Evolutionary conservation across 1,140 invertebrate genomes (phyloP).

Genomic region (Lysiphlebus fabarum): DNA sequence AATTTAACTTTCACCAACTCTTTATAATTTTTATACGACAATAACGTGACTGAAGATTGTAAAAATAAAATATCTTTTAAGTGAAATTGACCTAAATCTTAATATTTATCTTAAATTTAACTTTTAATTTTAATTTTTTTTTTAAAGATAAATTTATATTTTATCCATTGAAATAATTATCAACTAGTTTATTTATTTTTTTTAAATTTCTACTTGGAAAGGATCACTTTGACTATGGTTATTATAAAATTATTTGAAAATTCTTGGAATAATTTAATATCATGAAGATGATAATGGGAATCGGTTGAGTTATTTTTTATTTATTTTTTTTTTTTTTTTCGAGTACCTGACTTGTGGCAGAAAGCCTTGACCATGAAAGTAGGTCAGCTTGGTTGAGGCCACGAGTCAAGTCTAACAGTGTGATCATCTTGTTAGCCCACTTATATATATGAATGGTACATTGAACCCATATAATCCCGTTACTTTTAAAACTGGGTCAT

Average conservation of each 20-base stretch:
- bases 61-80: constrained; percentile 2
- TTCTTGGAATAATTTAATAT: too few relatives aligned
- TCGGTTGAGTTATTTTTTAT: too few relatives aligned
- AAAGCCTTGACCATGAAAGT: constrained; percentile 50
- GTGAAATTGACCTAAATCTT: constrained; percentile 20
- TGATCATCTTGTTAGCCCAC: constrained; percentile 50
- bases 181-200: too few relatives aligned
- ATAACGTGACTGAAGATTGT: constrained; percentile 2
- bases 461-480: constrained; percentile 30
- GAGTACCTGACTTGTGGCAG: constrained; percentile 5
- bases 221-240: too few relatives aligned
- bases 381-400: constrained; percentile 46
- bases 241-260: too few relatives aligned
- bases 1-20: constrained; percentile 1
- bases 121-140: too few relatives aligned
- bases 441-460: constrained; percentile 34
- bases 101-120: too few relatives aligned
- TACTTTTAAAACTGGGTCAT: constrained; percentile 27
- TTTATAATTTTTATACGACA: not conserved
- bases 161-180: too few relatives aligned
- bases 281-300: too few relatives aligned
- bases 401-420: constrained; percentile 28
- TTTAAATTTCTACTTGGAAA: too few relatives aligned
- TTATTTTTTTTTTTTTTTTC: too few relatives aligned
- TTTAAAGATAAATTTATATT: too few relatives aligned